Conservation (phyloP, 2,113 vertebrate species). For the Triplophysa siluroides region DNA sequence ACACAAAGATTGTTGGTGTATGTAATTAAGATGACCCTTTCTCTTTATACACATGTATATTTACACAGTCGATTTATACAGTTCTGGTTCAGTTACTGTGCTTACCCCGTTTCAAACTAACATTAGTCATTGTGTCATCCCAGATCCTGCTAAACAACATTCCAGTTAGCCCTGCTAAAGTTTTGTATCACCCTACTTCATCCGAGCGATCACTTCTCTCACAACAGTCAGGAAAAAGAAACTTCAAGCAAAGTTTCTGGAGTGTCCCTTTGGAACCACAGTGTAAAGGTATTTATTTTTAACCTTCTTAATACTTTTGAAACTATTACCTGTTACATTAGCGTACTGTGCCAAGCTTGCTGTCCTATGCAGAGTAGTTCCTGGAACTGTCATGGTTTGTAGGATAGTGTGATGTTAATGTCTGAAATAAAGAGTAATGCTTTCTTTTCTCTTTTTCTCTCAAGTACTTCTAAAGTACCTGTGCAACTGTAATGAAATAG, state of each 20-base stretch:
- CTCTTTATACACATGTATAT: neutral
- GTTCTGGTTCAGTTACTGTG: neutral
- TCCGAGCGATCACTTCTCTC: neutral
- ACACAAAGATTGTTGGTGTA: neutral
- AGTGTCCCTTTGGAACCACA: conserved; percentile 4
- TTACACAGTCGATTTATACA: neutral
- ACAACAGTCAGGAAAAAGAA: neutral
- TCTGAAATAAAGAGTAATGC: neutral
- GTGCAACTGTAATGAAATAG: neutral
- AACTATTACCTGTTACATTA: neutral
- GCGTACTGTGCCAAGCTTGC: neutral
- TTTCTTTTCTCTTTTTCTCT: neutral
- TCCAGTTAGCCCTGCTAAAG: conserved; percentile 55
- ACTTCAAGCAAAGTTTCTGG: neutral
- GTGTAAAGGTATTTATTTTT: neutral
- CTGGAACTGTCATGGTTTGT: neutral
- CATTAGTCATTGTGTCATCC: conserved; percentile 44
- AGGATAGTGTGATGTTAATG: neutral
- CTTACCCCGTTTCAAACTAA: conserved; percentile 31
- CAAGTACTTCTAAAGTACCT: neutral
- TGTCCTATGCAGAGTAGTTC: neutral
- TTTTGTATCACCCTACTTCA: conserved; percentile 9
- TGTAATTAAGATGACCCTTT: neutral
- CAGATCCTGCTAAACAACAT: conserved; percentile 68
- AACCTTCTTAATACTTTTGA: conserved; percentile 1